Conservation (phyloP, 2,113 vertebrate genomes). For the Oplegnathus fasciatus region DNA sequence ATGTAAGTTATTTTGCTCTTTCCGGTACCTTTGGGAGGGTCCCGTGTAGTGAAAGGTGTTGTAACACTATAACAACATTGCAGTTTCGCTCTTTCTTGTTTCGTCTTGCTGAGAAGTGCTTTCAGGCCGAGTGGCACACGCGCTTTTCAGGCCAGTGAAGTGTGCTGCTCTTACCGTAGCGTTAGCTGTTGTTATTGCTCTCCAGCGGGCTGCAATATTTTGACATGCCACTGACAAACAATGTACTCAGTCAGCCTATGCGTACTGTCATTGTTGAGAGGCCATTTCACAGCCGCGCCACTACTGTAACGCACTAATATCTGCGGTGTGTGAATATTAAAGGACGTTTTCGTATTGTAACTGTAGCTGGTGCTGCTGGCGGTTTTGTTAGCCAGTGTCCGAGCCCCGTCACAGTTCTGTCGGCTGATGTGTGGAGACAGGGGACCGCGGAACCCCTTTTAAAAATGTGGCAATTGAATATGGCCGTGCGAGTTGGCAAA, state of each 20-base stretch:
- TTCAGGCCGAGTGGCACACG: constrained; percentile 57
- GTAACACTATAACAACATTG: not conserved
- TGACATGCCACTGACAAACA: constrained; percentile 65
- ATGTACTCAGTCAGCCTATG: constrained; percentile 20
- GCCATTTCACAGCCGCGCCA: constrained; percentile 31
- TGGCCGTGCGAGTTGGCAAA: constrained; percentile 6
- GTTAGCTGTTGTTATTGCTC: constrained; percentile 62
- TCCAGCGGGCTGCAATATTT: constrained; percentile 54
- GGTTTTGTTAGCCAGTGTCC: constrained; percentile 26
- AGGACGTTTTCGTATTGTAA: constrained; percentile 5
- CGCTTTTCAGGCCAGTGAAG: constrained; percentile 48
- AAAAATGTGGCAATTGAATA: constrained; percentile 30
- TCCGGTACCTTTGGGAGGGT: not conserved
- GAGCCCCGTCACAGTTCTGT: constrained; percentile 3
- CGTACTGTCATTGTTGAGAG: constrained; percentile 32
- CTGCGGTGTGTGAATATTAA: not conserved
- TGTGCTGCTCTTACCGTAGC: constrained; percentile 48
- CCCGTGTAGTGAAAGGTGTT: not conserved
- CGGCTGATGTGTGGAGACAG: not conserved
- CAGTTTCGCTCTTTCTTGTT: constrained; percentile 26
- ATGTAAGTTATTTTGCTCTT: constrained; percentile 76
- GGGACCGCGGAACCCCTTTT: not conserved
- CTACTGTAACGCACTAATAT: not conserved
- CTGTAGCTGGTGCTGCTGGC: not conserved
- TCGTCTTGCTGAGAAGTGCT: constrained; percentile 58